Evolutionary conservation across 2,888 invertebrate genomes (phyloP).

Genomic region (Tholera decimalis): DNA sequence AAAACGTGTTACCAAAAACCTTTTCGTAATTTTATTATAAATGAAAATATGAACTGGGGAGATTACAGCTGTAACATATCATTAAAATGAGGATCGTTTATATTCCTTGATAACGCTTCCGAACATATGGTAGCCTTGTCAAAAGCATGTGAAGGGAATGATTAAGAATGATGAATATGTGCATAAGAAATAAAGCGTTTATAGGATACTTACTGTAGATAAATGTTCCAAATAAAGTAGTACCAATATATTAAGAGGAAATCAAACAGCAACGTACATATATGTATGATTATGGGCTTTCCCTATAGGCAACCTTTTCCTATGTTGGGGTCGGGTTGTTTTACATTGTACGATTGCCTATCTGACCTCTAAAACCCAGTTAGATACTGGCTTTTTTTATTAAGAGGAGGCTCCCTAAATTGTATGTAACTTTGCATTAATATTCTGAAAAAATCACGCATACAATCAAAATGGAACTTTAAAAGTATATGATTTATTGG

Average conservation of each 20-base stretch:
- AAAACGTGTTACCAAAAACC: constrained; percentile 20
- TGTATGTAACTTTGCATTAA: too few species aligned
- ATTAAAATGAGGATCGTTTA: constrained; percentile 46
- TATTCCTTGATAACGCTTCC: constrained; percentile 34
- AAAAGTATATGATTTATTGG: too few species aligned
- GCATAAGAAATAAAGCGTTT: background rate
- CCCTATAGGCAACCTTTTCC: too few species aligned
- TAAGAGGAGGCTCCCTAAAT: too few species aligned
- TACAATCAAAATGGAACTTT: too few species aligned
- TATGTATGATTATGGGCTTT: too few species aligned
- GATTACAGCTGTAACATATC: constrained; percentile 40
- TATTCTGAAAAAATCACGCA: too few species aligned
- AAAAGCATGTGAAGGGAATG: constrained; percentile 19
- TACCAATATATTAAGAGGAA: background rate
- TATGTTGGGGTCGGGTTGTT: too few species aligned
- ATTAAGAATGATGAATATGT: constrained; percentile 35
- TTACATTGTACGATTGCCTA: too few species aligned
- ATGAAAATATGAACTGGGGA: constrained; percentile 40
- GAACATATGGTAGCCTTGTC: constrained; percentile 32
- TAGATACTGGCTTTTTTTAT: too few species aligned
- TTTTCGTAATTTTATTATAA: constrained; percentile 35
- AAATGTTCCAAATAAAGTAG: constrained; percentile 5
- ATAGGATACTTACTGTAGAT: constrained; percentile 11
- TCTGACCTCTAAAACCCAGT: too few species aligned
- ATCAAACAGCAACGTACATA: too few species aligned